Percentiles rank a stretch among this genome's conserved stretches.
Evolutionary conservation across 1,140 invertebrate species (phyloP).

Genomic region (Parasteatoda tepidariorum): DNA sequence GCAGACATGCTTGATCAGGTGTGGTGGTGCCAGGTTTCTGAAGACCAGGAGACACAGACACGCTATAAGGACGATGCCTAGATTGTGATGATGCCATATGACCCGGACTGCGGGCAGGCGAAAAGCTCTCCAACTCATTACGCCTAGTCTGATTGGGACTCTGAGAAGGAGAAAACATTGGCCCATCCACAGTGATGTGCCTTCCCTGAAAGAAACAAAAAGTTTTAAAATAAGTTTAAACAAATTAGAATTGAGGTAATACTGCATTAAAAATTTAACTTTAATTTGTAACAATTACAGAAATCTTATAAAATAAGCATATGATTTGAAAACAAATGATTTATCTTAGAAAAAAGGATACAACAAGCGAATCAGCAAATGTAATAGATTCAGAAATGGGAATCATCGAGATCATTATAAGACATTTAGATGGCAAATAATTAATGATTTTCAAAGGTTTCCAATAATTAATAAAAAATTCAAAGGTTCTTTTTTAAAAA

Average conservation of each 20-base stretch:
- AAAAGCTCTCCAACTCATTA: constrained; percentile 35
- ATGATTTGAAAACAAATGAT: no score
- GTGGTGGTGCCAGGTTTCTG: constrained; percentile 48
- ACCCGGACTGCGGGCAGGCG: constrained; percentile 35
- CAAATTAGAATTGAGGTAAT: no score
- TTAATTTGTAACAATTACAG: not conserved
- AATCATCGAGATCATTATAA: no score
- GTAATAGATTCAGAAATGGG: no score
- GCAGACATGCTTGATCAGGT: constrained; percentile 13
- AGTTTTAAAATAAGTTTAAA: no score
- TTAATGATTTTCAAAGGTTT: no score
- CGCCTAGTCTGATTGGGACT: constrained; percentile 49
- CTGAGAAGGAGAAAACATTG: constrained; percentile 53
- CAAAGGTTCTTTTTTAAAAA: no score
- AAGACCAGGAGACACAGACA: constrained; percentile 46
- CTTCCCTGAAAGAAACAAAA: constrained; percentile 45
- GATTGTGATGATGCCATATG: constrained; percentile 23
- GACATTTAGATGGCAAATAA: no score
- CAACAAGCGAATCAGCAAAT: no score
- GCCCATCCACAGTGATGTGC: constrained; percentile 38
- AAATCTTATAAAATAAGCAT: not conserved
- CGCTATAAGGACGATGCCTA: constrained; percentile 38
- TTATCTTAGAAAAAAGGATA: no score
- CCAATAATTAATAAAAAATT: no score
- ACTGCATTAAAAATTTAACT: no score